phyloP scores from a whole-genome alignment of 2,888 invertebrate species.

The Oscheius sp. region DNA sequence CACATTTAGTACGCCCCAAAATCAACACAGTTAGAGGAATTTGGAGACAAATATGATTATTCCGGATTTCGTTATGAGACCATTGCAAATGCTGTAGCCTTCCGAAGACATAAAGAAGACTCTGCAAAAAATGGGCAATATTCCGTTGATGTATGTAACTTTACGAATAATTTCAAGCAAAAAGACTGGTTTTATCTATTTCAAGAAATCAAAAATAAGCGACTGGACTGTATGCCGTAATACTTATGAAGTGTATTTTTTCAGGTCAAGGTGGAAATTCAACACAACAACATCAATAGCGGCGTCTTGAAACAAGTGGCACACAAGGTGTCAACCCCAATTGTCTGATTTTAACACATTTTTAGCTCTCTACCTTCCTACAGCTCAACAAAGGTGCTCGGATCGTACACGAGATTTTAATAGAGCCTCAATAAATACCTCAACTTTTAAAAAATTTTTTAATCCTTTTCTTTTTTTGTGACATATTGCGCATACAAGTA shows the following conservation, averaged over 20 bases:
- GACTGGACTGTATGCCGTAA: not conserved
- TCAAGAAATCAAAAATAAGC: not conserved
- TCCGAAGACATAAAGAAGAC: slow-evolving; percentile 34
- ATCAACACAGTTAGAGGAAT: slow-evolving; percentile 41
- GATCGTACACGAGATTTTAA: not conserved
- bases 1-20: slow-evolving; percentile 42
- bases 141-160: slow-evolving; percentile 22
- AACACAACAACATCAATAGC: slow-evolving; percentile 16
- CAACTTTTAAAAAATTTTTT: too few relatives aligned
- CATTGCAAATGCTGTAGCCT: slow-evolving; percentile 42
- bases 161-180: too few relatives aligned
- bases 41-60: slow-evolving; percentile 41
- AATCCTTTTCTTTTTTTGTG: too few relatives aligned
- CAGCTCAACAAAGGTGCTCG: slow-evolving; percentile 17
- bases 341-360: not conserved
- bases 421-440: too few relatives aligned
- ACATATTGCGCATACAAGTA: too few relatives aligned
- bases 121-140: slow-evolving; percentile 21
- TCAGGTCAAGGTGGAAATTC: slow-evolving; percentile 14
- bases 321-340: not conserved
- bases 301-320: not conserved
- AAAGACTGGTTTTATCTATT: too few relatives aligned
- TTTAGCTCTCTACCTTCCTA: not conserved
- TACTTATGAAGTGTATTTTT: not conserved
- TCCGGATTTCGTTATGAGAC: slow-evolving; percentile 41